These are phyloP conservation scores for Poecile montanus DNA, from an alignment of 2,797 vertebrate species.

Conservation along the genomic window DNA sequence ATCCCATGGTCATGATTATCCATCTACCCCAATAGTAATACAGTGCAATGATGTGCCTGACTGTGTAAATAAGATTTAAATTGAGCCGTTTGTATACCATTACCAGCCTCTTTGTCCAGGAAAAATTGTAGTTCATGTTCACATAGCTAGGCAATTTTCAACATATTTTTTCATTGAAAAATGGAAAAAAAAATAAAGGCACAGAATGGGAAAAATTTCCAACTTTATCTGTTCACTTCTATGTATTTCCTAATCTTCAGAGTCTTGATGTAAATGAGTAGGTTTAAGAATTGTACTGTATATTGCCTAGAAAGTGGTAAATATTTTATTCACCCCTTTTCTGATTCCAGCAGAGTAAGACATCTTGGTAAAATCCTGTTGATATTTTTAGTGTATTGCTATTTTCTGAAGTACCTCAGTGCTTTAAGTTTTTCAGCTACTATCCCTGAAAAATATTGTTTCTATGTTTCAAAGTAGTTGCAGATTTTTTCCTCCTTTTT, in stretches of 20 bases:
- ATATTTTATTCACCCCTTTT: background rate
- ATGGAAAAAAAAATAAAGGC: no score
- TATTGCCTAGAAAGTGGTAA: background rate
- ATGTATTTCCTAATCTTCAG: background rate
- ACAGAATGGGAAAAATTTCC: background rate
- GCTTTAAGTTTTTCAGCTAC: background rate
- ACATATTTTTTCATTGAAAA: background rate
- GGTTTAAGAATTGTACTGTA: background rate
- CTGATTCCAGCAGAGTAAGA: background rate
- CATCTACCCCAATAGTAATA: background rate
- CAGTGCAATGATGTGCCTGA: background rate
- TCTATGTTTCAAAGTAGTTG: background rate
- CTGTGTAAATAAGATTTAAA: slow-evolving; percentile 15
- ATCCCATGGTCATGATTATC: background rate
- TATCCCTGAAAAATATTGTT: background rate
- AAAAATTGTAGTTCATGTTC: background rate
- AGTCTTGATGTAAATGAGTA: background rate
- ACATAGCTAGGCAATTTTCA: background rate
- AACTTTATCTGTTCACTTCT: background rate
- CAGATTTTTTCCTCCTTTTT: background rate
- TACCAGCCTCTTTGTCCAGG: background rate
- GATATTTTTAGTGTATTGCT: background rate
- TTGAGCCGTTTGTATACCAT: background rate
- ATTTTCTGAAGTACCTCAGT: background rate
- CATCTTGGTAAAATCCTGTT: background rate